Conservation (phyloP, 1,140 invertebrate genomes). For the Pentalonia nigronervosa region DNA sequence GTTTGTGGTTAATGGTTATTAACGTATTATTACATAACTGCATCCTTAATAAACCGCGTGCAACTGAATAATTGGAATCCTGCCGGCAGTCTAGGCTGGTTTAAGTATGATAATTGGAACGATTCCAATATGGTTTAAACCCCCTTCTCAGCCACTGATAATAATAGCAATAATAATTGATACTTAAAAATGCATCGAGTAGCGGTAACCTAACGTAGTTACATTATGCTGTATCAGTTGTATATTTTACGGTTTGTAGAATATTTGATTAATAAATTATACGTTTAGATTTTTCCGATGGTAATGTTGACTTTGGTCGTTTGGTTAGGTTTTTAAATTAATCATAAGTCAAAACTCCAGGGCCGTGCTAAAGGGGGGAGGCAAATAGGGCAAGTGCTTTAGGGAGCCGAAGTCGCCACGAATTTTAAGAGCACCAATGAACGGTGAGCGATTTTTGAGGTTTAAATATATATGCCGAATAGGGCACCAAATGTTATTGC, state of each 20-base stretch:
- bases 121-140: not conserved
- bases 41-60: constrained; percentile 2
- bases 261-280: not conserved
- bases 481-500: too few relatives aligned
- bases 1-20: not conserved
- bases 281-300: not conserved
- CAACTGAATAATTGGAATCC: constrained; percentile 10
- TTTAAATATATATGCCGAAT: too few relatives aligned
- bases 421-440: too few relatives aligned
- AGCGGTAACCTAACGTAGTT: not conserved
- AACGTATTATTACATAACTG: not conserved
- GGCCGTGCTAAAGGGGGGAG: too few relatives aligned
- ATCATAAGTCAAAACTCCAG: not conserved
- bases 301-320: not conserved
- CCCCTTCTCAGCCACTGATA: not conserved
- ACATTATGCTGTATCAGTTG: not conserved
- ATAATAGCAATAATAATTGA: constrained; percentile 18
- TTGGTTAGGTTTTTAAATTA: not conserved
- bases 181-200: not conserved
- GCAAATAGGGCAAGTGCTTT: too few relatives aligned
- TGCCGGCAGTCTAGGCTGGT: not conserved
- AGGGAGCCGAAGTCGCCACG: too few relatives aligned
- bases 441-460: too few relatives aligned
- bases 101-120: constrained; percentile 15
- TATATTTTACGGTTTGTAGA: not conserved